Base-by-base conservation (phyloP, 2,888 invertebrate genomes). In the Eristalis arbustorum region DNA sequence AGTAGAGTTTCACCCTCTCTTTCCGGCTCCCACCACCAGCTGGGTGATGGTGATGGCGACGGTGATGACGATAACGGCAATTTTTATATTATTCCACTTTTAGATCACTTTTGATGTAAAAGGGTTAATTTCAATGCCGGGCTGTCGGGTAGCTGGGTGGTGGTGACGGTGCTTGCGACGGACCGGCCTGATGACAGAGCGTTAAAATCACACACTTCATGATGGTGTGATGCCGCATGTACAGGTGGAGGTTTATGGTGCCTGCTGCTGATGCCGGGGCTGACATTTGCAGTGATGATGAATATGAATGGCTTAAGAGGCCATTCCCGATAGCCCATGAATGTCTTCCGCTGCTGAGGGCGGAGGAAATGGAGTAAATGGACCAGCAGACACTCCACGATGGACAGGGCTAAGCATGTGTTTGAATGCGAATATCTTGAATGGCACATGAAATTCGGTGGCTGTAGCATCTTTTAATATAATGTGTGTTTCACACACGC, bases 251-350 rank as follows among this genome's bases (percentile, higher is more conserved):
- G 63, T 59, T 42, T n/a, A 14, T 61, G 40, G 42, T 78, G 82
- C 59, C 76, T 85, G 82, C 25, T 82, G 37, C 57, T 83, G 83
- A 87, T 67, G 75, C 72, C 49, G 71, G 82, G 72, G 66, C 59
- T 83, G 87, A 87, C 87, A 87, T 83, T 83, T 87, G 83, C 87
- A 87, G 87, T 79, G 83, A 83, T 83, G 83, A 83, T 83, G 78
- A 72, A 79, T 75, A 22, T 87, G 78, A 87, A 87, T 83, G 72
- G 78, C 78, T 87, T 75, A 83, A 87, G 87, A 83, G 87, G 78
- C 42, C 63, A 83, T 79, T 79, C 68, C 74, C 72, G 83, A 75
- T 83, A 34, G 72, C 49, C 67, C 78, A 83, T 87, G 72, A 71
- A 87, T 82, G 85, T 81, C 84, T 73, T 77, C 49, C 40, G 23